Evolutionary conservation across 2,888 invertebrate genomes (phyloP), one percentile per base, ranked within the genome.

Genomic region (Chirona hameri): DNA sequence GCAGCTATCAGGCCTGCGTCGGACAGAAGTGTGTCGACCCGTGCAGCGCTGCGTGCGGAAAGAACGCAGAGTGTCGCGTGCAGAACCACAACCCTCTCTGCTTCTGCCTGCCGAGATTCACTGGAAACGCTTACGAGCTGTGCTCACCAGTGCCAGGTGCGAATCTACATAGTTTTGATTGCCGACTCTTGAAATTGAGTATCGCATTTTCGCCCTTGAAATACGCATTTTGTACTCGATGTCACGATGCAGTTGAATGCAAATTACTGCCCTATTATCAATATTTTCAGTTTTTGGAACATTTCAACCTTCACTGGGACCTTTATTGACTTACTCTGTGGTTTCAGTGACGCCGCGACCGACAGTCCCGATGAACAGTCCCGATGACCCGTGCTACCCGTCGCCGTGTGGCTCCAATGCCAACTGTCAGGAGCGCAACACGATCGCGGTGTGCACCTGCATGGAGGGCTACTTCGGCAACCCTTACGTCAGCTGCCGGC

Each of bases 21-120:
- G 92, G 92, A 88, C 93, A 93, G 88, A 93, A 93, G 89, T 95
- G 95, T 87, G 90, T 91, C 87, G 92, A 94, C 88, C 94, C 94
- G 83, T 94, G 94, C 87, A 91, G 91, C 83, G 93, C 93, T 85
- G 81, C 86, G 83, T 85, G 85, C 83, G 85, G 84, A 4, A 48
- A 90, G 2, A 93, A 94, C 86, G 93, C 94, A 4, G 90, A 91
- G 85, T 95, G 94, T 87, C 91, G 95, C 89, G 91, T 92, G 82
- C 91, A 93, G 81, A 93, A 93, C 87, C 95, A 95, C 87, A 93
- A 93, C 87, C 94, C 94, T 1, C 93, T 96, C 86, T 95, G 95
- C 87, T 91, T 91, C 29, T 95, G 95, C 86, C 87, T 92, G 83
- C 88, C 90, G n/a, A 93, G 93, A 86, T 93, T 93, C 87, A 90